Evolutionary conservation across 2,113 vertebrate species (phyloP).

Genomic region (Cricetomys ansorgei): DNA sequence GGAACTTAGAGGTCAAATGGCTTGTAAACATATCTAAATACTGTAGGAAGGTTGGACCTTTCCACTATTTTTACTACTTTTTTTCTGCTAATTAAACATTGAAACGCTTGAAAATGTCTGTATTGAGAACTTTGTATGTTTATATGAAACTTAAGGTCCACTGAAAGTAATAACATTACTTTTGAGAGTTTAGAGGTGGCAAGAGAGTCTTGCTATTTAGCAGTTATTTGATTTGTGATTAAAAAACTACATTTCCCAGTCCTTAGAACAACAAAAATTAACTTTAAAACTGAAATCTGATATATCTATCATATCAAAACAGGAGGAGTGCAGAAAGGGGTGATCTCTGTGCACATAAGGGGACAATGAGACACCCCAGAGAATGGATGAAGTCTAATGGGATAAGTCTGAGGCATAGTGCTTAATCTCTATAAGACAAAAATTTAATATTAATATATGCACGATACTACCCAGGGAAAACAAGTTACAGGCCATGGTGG

Average conservation of each 20-base stretch:
- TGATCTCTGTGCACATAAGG: background rate
- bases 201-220: rapidly evolving
- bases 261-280: background rate
- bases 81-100: background rate
- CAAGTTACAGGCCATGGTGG: background rate
- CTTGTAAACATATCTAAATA: background rate
- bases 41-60: background rate
- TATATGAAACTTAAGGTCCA: background rate
- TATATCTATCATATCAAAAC: background rate
- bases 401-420: background rate
- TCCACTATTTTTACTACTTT: background rate
- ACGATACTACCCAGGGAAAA: background rate
- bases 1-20: background rate
- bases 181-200: background rate
- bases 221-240: background rate
- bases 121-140: background rate
- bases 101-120: background rate
- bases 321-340: background rate
- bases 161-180: background rate
- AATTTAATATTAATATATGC: background rate
- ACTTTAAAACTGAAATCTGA: background rate
- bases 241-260: background rate
- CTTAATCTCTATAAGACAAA: background rate
- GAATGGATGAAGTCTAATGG: background rate
- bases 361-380: background rate